Evolutionary conservation across 2,113 vertebrate species (phyloP).

Genomic region (Nestor notabilis): DNA sequence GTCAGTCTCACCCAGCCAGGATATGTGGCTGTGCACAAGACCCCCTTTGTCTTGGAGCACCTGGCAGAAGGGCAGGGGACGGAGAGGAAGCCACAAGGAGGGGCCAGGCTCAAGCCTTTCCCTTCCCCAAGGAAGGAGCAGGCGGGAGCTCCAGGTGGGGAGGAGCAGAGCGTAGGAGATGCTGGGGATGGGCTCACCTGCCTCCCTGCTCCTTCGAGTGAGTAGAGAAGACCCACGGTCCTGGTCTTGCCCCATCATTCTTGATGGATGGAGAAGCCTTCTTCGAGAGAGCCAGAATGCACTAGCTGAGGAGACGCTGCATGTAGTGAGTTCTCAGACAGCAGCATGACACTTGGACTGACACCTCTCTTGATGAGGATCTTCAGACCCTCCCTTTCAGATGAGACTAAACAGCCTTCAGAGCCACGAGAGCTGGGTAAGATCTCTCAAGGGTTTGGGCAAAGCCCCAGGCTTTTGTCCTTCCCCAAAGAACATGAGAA

Average conservation of each 20-base stretch:
- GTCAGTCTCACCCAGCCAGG: no score
- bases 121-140: neutral
- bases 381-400: constrained; percentile 49
- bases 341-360: no score
- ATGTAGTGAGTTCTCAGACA: no score
- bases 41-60: no score
- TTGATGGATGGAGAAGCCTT: neutral
- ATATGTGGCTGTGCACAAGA: no score
- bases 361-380: constrained; percentile 59
- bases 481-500: no score
- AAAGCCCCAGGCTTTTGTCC: no score
- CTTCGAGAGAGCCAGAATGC: accelerated
- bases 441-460: neutral
- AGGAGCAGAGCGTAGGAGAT: neutral
- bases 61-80: neutral
- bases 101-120: neutral
- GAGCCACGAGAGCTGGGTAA: neutral
- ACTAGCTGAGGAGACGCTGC: neutral
- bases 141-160: neutral
- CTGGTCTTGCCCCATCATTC: neutral
- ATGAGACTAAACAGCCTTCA: neutral
- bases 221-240: neutral
- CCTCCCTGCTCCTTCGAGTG: neutral
- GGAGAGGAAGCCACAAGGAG: neutral
- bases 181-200: neutral